Evolutionary conservation across 2,113 vertebrate species (phyloP).

Genomic region (cat (Felis catus)): F.catus_Fca126_mat1.0 CM031415.1:61131501-61132000

Average conservation of each 20-base stretch:
- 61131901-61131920: neutral
- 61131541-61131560: neutral
- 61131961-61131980: neutral
- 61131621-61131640: neutral
- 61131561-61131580: neutral
- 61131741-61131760: neutral
- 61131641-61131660: neutral
- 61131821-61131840: neutral
- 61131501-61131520: neutral
- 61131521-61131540: neutral
- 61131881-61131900: neutral
- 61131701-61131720: neutral
- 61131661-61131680: neutral
- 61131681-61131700: neutral
- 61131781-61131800: neutral
- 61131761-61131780: neutral
- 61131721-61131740: neutral
- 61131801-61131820: neutral
- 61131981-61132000: neutral
- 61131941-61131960: neutral
- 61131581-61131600: neutral
- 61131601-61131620: neutral
- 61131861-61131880: neutral
- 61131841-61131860: neutral
- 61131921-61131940: neutral